Conservation (phyloP, 2,113 vertebrate species). For the Cisticola juncidis region DNA sequence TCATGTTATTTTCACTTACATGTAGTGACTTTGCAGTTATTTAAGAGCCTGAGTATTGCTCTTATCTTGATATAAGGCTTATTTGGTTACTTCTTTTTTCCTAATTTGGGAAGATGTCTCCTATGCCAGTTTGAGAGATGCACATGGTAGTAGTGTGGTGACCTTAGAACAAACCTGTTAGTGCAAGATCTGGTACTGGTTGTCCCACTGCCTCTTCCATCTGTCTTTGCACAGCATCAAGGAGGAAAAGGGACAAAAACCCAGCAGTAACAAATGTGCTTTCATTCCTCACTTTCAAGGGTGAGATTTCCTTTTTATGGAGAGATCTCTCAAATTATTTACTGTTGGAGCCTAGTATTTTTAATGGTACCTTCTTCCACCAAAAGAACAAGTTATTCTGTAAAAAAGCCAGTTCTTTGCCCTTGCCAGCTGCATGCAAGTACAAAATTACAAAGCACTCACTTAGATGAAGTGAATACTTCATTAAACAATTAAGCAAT, state of each 20-base stretch:
- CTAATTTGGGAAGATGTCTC: not conserved
- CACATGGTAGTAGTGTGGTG: not conserved
- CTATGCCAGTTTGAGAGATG: not conserved
- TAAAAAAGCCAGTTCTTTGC: conserved; percentile 27
- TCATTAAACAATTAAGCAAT: conserved; percentile 71
- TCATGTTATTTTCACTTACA: not conserved
- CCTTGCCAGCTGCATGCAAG: conserved; percentile 35
- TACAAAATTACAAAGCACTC: conserved; percentile 57
- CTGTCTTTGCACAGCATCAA: not conserved
- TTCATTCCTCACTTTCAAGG: not conserved
- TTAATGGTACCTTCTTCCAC: conserved; percentile 10
- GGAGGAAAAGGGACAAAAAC: not conserved
- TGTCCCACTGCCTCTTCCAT: not conserved
- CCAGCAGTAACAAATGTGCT: not conserved
- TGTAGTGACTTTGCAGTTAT: not conserved
- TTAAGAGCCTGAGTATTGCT: not conserved
- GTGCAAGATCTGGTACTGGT: not conserved
- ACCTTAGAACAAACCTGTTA: not conserved
- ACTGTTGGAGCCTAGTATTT: not conserved
- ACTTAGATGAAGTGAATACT: conserved; percentile 62
- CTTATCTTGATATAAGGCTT: not conserved
- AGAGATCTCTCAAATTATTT: not conserved
- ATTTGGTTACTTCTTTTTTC: not conserved
- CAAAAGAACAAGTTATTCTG: conserved; percentile 43
- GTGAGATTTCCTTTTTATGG: not conserved